These are phyloP conservation scores for Pandemis cinnamomeana DNA, from an alignment of 2,888 invertebrate species.

Conservation along the genomic window DNA sequence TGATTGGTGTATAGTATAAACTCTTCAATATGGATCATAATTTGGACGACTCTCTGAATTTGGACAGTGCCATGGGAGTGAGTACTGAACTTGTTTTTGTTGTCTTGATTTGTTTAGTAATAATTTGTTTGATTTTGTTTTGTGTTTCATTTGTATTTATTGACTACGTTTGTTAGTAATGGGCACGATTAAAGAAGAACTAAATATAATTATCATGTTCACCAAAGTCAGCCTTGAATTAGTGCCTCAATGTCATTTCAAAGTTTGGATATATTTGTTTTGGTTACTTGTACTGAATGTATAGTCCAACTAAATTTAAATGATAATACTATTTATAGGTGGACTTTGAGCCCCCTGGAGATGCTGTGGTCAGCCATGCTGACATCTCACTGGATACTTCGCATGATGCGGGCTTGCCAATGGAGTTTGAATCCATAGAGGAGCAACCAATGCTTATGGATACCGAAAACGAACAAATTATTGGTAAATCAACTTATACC, in stretches of 20 bases:
- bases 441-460: constrained; percentile 75
- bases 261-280: neutral
- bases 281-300: neutral
- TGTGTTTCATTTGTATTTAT: neutral
- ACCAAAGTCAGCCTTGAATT: constrained; percentile 4
- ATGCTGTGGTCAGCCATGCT: constrained; percentile 64
- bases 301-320: neutral
- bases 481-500: constrained; percentile 59
- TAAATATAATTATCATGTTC: neutral
- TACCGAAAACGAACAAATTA: constrained; percentile 74
- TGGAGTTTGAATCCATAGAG: constrained; percentile 74
- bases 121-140: constrained; percentile 16
- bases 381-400: constrained; percentile 63
- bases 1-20: constrained; percentile 41
- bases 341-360: constrained; percentile 71
- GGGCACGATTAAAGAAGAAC: neutral
- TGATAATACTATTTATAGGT: constrained; percentile 57
- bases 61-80: constrained; percentile 75
- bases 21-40: constrained; percentile 71
- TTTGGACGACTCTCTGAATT: constrained; percentile 72
- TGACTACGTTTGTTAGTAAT: neutral
- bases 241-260: neutral
- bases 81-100: constrained; percentile 51
- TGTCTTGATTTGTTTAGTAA: constrained; percentile 38
- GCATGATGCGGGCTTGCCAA: constrained; percentile 65